Base-by-base conservation (phyloP, 2,113 vertebrate genomes). In the Malurus melanocephalus region DNA sequence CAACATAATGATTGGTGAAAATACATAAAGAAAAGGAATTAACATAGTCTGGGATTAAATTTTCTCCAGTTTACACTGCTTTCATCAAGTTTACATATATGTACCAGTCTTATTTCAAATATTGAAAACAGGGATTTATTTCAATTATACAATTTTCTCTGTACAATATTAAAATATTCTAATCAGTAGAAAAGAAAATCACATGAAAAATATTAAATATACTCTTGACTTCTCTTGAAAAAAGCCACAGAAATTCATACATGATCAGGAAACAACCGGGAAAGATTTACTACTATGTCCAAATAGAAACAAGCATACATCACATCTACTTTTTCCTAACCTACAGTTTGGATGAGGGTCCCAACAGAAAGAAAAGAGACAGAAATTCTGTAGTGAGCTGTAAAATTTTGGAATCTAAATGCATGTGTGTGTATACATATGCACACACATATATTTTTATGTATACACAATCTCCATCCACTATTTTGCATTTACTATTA, bases 401-500 rank as follows among this genome's bases (percentile, higher is more conserved):
- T 27, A 74, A 79, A 80, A 64, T 84, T 90, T 75, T 68, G 33
- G 43, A 85, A 74, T 52, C 5, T 73, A 59, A 80, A 79, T 73
- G 4, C 42, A 9, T 61, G 17, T 53, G 9, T 60, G 11, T 18
- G 7, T 53, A n/a, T 32, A 32, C 12, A 11, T 74, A 13, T 24
- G 17, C 3, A 67, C 7, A 60, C 2, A 16, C 6, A 52, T 28
- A 28, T 51, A 82, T 42, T 52, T 68, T 23, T 20, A 55, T n/a
- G 5, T 56, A 64, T 52, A 40, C 6, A 15, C 3, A 61, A 13
- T 79, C 57, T 89, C 19, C 16, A 42, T 84, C 38, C 91, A 79
- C 26, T 73, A 3, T 86, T 93, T 78, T 76, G 89, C 69, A 93
- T 90, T 94, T 77, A 53, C 23, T 86, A 67, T 79, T 89, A 89